phyloP scores from a whole-genome alignment of 37 sponge, comb jelly and placozoan genomes.

The Crambe crambe region DNA sequence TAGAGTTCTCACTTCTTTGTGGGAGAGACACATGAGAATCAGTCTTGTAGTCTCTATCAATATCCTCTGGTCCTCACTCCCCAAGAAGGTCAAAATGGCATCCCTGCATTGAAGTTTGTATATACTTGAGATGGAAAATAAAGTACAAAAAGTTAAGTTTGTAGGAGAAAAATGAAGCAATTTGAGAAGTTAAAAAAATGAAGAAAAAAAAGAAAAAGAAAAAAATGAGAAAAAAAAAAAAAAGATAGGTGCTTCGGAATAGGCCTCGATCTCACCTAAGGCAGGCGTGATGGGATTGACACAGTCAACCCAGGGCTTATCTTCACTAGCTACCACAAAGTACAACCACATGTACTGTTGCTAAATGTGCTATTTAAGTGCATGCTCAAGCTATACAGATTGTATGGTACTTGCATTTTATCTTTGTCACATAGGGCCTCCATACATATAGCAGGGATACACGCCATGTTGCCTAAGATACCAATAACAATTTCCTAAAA shows the following conservation, averaged over 20 bases:
- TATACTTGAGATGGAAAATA: neutral
- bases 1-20: neutral
- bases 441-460: conserved; percentile 32
- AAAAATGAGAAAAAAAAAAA: neutral
- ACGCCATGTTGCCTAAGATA: conserved; percentile 56
- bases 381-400: neutral
- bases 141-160: neutral
- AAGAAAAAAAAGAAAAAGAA: neutral
- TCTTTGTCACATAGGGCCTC: neutral
- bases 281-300: neutral
- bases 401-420: neutral
- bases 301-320: neutral
- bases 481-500: conserved; percentile 68
- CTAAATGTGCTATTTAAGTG: neutral
- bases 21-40: neutral
- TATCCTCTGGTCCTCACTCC: neutral
- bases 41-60: neutral
- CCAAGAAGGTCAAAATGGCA: neutral
- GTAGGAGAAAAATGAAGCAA: neutral
- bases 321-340: conserved; percentile 3
- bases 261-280: neutral
- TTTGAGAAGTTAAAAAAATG: neutral
- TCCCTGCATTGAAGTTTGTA: neutral
- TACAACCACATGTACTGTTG: neutral
- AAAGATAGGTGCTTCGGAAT: neutral